Evolutionary conservation across 2,888 invertebrate genomes (phyloP).

Genomic region (Corbicula japonica): DNA sequence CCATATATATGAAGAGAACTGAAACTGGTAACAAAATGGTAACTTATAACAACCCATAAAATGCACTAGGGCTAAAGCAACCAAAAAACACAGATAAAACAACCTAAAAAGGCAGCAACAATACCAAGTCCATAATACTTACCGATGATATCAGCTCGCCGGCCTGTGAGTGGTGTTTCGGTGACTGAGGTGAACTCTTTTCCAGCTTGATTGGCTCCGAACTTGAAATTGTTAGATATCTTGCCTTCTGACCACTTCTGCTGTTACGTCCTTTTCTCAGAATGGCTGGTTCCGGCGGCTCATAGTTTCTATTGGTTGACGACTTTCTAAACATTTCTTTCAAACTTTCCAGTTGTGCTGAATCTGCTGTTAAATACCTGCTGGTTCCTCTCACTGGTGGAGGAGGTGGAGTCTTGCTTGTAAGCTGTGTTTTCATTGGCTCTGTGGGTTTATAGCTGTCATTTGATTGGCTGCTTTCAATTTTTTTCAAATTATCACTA

Average conservation of each 20-base stretch:
- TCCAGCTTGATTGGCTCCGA: conserved; percentile 85
- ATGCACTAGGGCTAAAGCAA: too few relatives aligned
- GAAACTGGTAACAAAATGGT: too few relatives aligned
- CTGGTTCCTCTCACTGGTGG: conserved; percentile 63
- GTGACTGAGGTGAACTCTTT: conserved; percentile 66
- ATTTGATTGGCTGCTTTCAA: conserved; percentile 58
- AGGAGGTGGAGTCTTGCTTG: conserved; percentile 54
- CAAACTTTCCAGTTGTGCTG: conserved; percentile 35
- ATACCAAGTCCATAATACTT: too few relatives aligned
- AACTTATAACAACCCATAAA: too few relatives aligned
- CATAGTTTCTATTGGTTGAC: conserved; percentile 51
- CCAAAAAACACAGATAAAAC: too few relatives aligned
- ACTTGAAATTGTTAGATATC: conserved; percentile 93
- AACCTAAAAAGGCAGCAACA: too few relatives aligned
- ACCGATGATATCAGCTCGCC: conserved; percentile 81
- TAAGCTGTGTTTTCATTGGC: conserved; percentile 32
- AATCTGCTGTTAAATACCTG: conserved; percentile 45
- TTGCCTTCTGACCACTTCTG: conserved; percentile 87
- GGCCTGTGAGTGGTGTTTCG: conserved; percentile 75
- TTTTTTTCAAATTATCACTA: conserved; percentile 37
- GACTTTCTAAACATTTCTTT: conserved; percentile 32
- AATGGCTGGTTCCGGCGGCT: conserved; percentile 51
- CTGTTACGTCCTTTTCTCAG: conserved; percentile 51
- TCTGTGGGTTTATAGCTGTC: conserved; percentile 54
- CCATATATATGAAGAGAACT: too few relatives aligned